Conservation (phyloP, 2,888 invertebrate species). For the Diarsia brunnea region DNA sequence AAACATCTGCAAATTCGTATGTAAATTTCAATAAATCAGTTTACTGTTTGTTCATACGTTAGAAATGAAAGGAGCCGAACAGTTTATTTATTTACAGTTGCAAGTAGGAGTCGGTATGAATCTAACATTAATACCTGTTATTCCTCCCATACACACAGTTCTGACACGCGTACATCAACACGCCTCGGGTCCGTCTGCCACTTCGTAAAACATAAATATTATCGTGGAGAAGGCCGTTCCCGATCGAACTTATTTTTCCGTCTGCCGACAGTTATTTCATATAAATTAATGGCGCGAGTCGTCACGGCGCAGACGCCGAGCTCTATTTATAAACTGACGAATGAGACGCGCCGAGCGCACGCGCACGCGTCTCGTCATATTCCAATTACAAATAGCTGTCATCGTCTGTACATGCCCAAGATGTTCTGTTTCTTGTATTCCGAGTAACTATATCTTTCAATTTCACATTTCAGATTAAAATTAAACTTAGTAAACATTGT, state of each 20-base stretch:
- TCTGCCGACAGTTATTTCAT: constrained; percentile 91
- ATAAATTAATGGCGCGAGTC: constrained; percentile 91
- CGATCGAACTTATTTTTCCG: constrained; percentile 89
- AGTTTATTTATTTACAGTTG: constrained; percentile 74
- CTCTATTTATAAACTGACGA: constrained; percentile 91
- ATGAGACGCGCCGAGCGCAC: constrained; percentile 89
- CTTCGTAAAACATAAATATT: constrained; percentile 90
- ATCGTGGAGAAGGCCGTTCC: constrained; percentile 88
- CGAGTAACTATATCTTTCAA: constrained; percentile 75
- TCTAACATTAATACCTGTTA: constrained; percentile 75
- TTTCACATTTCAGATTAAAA: constrained; percentile 69
- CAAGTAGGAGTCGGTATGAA: constrained; percentile 74
- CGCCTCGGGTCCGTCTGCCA: constrained; percentile 79
- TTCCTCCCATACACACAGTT: constrained; percentile 74
- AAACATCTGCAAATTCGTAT: constrained; percentile 68
- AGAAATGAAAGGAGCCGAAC: constrained; percentile 74
- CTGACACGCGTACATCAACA: constrained; percentile 86
- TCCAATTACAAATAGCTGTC: constrained; percentile 91
- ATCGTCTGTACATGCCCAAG: constrained; percentile 84
- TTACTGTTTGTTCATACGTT: constrained; percentile 70
- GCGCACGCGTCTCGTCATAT: constrained; percentile 90
- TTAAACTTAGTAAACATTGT: constrained; percentile 65
- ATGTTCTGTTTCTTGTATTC: constrained; percentile 77
- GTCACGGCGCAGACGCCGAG: constrained; percentile 90
- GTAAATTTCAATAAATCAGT: constrained; percentile 69